Base-by-base conservation (phyloP, 2,797 vertebrate genomes). In the Siniperca scherzeri region DNA sequence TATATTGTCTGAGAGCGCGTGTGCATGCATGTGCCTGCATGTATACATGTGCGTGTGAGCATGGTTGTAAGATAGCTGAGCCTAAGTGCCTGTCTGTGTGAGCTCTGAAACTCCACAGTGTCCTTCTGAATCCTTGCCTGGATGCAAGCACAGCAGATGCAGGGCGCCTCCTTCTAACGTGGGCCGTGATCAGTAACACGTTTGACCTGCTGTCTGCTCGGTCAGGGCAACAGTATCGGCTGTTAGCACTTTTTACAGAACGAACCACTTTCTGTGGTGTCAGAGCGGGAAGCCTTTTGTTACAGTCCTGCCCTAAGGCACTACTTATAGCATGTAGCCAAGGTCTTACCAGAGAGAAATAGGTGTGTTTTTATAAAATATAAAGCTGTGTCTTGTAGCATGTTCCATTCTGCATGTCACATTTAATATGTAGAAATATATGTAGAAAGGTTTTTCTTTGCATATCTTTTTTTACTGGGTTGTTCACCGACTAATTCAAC, bases 121-220 rank as follows among this genome's bases (percentile, higher is more conserved):
- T 74, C 91, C 90, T 91, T 92, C 80, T 74, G 57, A 83, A 89
- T 91, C 84, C 88, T 90, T 88, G 85, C 78, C 87, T 88, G 82
- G 81, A 86, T 92, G 90, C 91, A 89, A 89, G 89, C 88, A 7
- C 93, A 94, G 92, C 91, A 94, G 90, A 90, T 78, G 87, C 78
- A 57, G 78, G 88, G 88, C 71, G 87, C 88, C 92, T 85, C 50
- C 38, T 65, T 87, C 87, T 50, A 90, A 86, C 78, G 74, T 67
- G 68, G 46, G 17, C 70, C 22, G 22, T 87, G 91, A 94, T 95
- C 94, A 93, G 87, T 94, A 89, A 93, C 92, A 91, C 88, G 16
- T 91, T 93, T 93, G 91, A 92, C 91, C 93, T 89, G 89, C 84
- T 87, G 80, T 80, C 75, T 92, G 90, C 81, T 89, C 85, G 0